phyloP scores from a whole-genome alignment of 2,888 invertebrate genomes.

The Alentia gelatinosa region DNA sequence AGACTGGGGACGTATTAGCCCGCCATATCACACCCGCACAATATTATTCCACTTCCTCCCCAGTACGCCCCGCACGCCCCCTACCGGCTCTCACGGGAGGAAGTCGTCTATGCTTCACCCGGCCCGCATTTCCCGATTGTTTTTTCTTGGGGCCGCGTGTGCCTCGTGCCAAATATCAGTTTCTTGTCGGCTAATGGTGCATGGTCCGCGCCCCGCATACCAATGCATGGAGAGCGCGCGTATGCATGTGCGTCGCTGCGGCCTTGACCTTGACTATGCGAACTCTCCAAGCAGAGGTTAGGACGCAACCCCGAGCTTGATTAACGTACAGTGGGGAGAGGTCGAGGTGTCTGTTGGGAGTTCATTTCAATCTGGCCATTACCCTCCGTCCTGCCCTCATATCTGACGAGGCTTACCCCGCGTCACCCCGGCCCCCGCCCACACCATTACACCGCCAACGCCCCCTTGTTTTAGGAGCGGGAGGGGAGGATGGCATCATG shows the following conservation, averaged over 20 bases:
- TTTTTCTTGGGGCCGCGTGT: background rate
- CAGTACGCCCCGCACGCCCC: background rate
- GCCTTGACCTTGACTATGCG: background rate
- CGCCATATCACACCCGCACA: constrained; percentile 25
- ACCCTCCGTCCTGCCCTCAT: background rate
- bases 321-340: background rate
- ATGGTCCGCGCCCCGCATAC: background rate
- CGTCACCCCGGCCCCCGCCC: background rate
- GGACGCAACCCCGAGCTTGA: background rate
- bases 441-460: background rate
- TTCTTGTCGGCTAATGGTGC: constrained; percentile 38
- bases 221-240: background rate
- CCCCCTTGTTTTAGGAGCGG: background rate
- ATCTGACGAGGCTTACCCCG: background rate
- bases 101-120: no score
- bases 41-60: constrained; percentile 34
- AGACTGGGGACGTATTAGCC: background rate
- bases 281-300: background rate
- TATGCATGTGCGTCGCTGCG: no score
- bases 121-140: constrained; percentile 44
- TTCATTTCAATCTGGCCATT: constrained; percentile 40
- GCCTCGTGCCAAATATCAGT: constrained; percentile 34
- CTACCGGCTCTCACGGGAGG: constrained; percentile 15
- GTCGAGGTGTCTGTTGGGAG: background rate
- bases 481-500: background rate